phyloP scores from a whole-genome alignment of 2,113 vertebrate genomes.

The Gymnarchus niloticus region DNA sequence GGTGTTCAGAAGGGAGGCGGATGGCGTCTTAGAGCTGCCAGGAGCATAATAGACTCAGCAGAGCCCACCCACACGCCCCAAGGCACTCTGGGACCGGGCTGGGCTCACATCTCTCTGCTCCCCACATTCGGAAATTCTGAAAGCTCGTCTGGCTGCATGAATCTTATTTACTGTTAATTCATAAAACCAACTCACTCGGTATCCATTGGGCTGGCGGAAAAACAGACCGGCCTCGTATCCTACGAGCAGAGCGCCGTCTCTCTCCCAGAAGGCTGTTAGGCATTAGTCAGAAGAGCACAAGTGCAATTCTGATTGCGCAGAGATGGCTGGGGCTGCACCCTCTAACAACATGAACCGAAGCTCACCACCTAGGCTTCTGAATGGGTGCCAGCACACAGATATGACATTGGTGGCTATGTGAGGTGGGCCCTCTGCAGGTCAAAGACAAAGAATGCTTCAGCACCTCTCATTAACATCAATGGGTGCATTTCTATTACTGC shows the following conservation, averaged over 20 bases:
- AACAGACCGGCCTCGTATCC: not conserved
- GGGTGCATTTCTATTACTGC: no score
- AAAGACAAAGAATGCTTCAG: not conserved
- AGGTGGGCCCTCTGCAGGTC: no score
- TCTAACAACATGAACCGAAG: not conserved
- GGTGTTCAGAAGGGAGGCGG: not conserved
- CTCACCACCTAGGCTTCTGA: not conserved
- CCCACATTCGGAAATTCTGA: not conserved
- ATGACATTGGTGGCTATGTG: not conserved
- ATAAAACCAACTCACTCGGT: not conserved
- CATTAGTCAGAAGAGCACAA: not conserved
- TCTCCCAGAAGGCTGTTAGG: not conserved
- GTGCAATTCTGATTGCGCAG: not conserved
- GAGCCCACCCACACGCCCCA: not conserved
- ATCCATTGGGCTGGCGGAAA: not conserved
- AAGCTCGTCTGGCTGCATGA: not conserved
- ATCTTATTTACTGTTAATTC: not conserved
- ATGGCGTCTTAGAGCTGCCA: not conserved
- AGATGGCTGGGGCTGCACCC: not conserved
- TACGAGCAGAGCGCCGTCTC: no score
- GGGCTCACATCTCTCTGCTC: not conserved
- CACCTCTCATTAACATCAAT: not conserved
- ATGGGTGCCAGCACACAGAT: not conserved
- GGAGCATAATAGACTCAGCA: not conserved
- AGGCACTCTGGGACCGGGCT: not conserved